Evolutionary conservation across 2,797 vertebrate genomes (phyloP).

Genomic region (Enteromius viviparus): DNA sequence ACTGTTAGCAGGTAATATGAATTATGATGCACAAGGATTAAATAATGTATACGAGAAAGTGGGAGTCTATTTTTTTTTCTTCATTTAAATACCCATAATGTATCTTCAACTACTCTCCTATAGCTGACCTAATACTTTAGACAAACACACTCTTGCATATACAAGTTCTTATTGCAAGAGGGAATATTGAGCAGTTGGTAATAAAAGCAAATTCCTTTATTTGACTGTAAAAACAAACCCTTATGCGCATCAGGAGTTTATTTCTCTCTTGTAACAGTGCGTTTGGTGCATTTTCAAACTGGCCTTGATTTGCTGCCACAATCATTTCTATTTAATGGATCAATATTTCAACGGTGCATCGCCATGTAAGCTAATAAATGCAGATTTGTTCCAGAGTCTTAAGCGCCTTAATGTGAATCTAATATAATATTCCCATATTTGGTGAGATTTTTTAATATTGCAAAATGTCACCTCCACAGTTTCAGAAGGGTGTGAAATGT

Average conservation of each 20-base stretch:
- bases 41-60: neutral
- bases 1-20: constrained; percentile 13
- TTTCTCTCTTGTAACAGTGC: constrained; percentile 8
- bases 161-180: constrained; percentile 2
- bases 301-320: constrained; percentile 15
- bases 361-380: constrained; percentile 46
- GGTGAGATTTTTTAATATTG: constrained; percentile 53
- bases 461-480: constrained; percentile 45
- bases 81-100: neutral
- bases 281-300: neutral
- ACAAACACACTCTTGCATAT: constrained; percentile 23
- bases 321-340: constrained; percentile 42
- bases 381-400: constrained; percentile 42
- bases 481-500: constrained; percentile 32
- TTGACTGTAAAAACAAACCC: constrained; percentile 26
- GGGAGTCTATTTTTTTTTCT: neutral
- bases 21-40: constrained; percentile 7
- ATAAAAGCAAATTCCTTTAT: constrained; percentile 25
- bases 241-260: constrained; percentile 33
- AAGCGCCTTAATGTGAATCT: constrained; percentile 38
- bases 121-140: constrained; percentile 1
- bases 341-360: constrained; percentile 39
- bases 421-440: constrained; percentile 49
- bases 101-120: constrained; percentile 20
- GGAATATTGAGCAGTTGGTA: constrained; percentile 20